These are phyloP conservation scores for Tokudaia tokunoshimensis DNA, from an alignment of 2,797 vertebrate species.

Conservation along the genomic window DNA sequence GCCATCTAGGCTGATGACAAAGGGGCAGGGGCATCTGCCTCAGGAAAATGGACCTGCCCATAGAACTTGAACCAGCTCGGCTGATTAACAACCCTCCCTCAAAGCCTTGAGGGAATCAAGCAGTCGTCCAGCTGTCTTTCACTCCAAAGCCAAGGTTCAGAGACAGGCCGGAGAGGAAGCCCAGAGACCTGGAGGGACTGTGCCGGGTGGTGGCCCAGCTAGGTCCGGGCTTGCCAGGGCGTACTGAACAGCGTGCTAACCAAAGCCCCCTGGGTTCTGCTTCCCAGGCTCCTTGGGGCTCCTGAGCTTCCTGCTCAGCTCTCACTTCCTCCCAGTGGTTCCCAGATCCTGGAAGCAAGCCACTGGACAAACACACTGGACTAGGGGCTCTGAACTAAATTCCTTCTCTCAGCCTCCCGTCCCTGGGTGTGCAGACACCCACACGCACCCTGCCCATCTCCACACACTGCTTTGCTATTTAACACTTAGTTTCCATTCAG, in stretches of 20 bases:
- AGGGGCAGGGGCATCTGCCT: fast-evolving
- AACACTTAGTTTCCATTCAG: not conserved
- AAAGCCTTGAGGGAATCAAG: not conserved
- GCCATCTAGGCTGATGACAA: not conserved
- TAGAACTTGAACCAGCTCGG: no score
- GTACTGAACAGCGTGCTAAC: not conserved
- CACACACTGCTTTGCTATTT: not conserved
- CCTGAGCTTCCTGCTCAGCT: not conserved
- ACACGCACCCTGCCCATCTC: fast-evolving
- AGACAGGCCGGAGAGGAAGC: no score
- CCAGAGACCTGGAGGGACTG: not conserved
- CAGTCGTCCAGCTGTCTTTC: no score
- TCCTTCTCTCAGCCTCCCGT: fast-evolving
- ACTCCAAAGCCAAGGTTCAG: no score
- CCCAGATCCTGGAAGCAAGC: not conserved
- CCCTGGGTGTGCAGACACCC: fast-evolving
- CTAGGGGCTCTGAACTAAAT: not conserved
- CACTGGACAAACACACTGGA: not conserved
- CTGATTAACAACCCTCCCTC: not conserved
- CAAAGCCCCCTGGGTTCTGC: not conserved
- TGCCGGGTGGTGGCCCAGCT: fast-evolving
- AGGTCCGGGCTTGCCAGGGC: not conserved
- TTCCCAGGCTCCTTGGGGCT: not conserved
- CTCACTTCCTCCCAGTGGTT: not conserved
- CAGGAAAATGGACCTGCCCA: not conserved